Evolutionary conservation across 2,797 vertebrate species (phyloP).

Genomic region (Rhincodon typus): DNA sequence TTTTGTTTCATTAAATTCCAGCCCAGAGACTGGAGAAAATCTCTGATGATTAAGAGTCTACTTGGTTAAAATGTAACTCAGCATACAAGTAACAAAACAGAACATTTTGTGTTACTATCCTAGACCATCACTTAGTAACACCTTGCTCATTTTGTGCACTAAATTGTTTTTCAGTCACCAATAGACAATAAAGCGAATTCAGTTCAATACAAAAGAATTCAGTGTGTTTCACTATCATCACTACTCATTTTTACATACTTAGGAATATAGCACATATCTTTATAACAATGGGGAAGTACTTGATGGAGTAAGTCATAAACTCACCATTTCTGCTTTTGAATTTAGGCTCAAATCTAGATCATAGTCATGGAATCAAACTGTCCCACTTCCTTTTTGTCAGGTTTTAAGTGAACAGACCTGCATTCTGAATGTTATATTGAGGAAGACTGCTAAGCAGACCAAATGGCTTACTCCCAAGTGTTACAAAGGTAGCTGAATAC

Average conservation of each 20-base stretch:
- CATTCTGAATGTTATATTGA: neutral
- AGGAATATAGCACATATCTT: neutral
- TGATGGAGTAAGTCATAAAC: neutral
- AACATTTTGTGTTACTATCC: neutral
- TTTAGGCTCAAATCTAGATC: neutral
- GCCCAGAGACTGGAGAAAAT: neutral
- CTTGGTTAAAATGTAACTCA: neutral
- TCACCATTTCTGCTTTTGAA: neutral
- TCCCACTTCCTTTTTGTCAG: neutral
- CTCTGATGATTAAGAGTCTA: neutral
- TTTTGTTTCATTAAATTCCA: neutral
- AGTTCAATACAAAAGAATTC: neutral
- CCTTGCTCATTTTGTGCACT: neutral
- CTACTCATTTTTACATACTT: neutral
- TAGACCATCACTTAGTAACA: conserved; percentile 27
- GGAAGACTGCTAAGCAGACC: neutral
- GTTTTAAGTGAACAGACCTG: neutral
- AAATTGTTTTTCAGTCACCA: neutral
- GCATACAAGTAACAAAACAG: neutral
- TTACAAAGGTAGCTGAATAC: neutral
- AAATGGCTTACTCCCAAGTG: neutral
- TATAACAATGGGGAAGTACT: neutral
- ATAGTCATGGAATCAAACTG: neutral
- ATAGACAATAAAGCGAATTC: too few species aligned
- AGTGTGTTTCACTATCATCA: neutral